Conservation (phyloP, 2,888 invertebrate species). For the Ypsolopha scabrella region DNA sequence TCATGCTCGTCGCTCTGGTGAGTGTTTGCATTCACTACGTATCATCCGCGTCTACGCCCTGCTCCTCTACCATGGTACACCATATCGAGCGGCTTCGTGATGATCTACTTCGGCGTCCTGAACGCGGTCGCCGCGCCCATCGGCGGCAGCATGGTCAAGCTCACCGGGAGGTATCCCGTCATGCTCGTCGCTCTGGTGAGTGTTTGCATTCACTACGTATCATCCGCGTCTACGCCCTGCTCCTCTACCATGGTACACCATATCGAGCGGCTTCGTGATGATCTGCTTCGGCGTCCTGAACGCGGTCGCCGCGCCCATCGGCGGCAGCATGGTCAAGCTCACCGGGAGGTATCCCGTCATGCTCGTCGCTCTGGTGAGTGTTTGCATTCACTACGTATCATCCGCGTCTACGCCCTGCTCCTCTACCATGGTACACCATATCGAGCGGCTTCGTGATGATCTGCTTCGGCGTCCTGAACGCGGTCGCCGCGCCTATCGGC, state of each 20-base stretch:
- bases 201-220: no score
- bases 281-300: conserved; percentile 92
- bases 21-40: conserved; percentile 10
- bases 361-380: conserved; percentile 73
- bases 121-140: conserved; percentile 89
- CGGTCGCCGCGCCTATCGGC: conserved; percentile 84
- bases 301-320: conserved; percentile 85
- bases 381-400: no score
- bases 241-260: no score
- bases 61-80: no score
- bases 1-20: conserved; percentile 80
- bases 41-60: conserved; percentile 94
- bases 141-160: conserved; percentile 82
- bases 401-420: no score
- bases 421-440: no score
- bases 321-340: conserved; percentile 82
- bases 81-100: conserved; percentile 92
- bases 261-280: conserved; percentile 94
- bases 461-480: conserved; percentile 90
- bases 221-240: no score
- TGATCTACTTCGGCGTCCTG: conserved; percentile 92
- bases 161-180: conserved; percentile 83
- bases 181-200: conserved; percentile 77
- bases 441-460: conserved; percentile 95
- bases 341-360: conserved; percentile 86